These are phyloP conservation scores for Strix aluco DNA, from an alignment of 2,113 vertebrate species.

Conservation along the genomic window DNA sequence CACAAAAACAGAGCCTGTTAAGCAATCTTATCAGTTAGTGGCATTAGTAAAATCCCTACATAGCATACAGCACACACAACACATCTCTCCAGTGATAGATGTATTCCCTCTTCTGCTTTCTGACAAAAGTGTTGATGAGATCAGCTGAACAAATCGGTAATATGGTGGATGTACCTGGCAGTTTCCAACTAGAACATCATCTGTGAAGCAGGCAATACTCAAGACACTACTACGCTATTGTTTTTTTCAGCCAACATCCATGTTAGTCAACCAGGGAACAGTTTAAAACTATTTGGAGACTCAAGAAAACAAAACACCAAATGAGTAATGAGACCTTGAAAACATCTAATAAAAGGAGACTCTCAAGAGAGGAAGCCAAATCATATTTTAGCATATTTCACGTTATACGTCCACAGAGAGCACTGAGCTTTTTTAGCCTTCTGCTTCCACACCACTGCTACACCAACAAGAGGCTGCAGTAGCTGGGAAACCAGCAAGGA, in stretches of 20 bases:
- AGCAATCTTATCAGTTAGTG: not conserved
- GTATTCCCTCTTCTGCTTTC: not conserved
- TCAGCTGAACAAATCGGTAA: not conserved
- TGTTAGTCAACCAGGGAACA: not conserved
- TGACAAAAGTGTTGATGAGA: not conserved
- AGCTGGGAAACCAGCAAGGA: not conserved
- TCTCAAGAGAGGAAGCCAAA: not conserved
- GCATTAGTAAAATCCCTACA: not conserved
- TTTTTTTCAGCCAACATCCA: not conserved
- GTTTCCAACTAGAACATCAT: not conserved
- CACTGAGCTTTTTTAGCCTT: not conserved
- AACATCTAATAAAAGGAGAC: not conserved
- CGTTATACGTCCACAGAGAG: not conserved
- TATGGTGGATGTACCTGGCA: not conserved
- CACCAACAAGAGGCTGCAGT: not conserved
- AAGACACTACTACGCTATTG: not conserved
- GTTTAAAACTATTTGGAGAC: not conserved
- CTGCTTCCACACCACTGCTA: not conserved
- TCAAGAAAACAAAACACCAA: not conserved
- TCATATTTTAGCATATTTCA: not conserved
- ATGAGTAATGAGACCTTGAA: not conserved
- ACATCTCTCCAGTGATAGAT: not conserved
- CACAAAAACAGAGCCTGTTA: not conserved
- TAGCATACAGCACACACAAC: not conserved
- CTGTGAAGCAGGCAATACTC: not conserved